Evolutionary conservation across 2,888 invertebrate genomes (phyloP), one percentile per base, ranked within the genome.

Genomic region (Mythimna loreyi): DNA sequence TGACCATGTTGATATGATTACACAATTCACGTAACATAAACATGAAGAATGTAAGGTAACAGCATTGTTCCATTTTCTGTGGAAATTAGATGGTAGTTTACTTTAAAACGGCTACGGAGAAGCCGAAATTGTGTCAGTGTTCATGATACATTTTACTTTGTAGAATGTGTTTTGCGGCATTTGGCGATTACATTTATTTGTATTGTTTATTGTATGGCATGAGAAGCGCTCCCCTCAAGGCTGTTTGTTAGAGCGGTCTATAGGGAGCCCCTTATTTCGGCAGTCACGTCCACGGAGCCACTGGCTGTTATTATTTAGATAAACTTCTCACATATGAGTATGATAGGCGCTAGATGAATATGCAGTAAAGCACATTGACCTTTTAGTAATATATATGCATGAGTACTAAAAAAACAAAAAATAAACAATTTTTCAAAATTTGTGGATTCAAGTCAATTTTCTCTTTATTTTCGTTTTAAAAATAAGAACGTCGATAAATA

Each of bases 21-120:
- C 67, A 73, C 62, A 67, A 67, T 61, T 28, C 67, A 59, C 40
- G 56, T 72, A 40, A 36, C 40, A 60, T 67, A 71, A 67, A 65
- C 52, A 70, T 67, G 67, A 78, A 65, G 69, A 66, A 65, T 75
- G 74, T 67, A 43, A 72, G 64, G 67, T 74, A 73, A 66, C 59
- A 36, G 53, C 55, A 72, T 78, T 81, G 79, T 75, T 81, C 62
- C 65, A 76, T 67, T 72, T 79, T 69, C 58, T 60, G 61, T 60
- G 53, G 28, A 71, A 72, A 71, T 77, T 69, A 65, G 28, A 65
- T 62, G 60, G 56, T 67, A 73, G 72, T 70, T 68, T 65, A 64
- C 62, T 80, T 69, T 71, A 67, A 70, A 78, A 52, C 53, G 68
- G 45, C 58, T 62, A 56, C 28, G n/a, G 25, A 61, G 68, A 59